Percentiles rank a stretch among this genome's conserved stretches.
These are phyloP conservation scores for Macrocentrus cingulum DNA, from an alignment of 1,140 invertebrate genomes.

Conservation along the genomic window DNA sequence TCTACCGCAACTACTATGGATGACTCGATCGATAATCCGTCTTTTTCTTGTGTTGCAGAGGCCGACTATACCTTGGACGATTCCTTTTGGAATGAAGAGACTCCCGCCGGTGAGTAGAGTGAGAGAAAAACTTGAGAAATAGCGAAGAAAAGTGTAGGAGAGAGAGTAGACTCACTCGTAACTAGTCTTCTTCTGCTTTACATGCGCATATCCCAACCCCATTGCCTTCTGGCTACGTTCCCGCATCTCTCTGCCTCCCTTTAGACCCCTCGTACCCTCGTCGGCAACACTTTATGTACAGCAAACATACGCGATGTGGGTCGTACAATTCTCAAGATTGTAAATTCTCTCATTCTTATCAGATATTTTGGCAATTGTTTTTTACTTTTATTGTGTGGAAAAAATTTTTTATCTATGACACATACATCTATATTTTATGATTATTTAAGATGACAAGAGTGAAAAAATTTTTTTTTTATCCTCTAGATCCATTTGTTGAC, in stretches of 20 bases:
- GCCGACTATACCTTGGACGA: constrained; percentile 88
- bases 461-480: too few relatives aligned
- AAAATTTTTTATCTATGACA: too few relatives aligned
- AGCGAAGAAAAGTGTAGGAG: neutral
- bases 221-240: constrained; percentile 20
- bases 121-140: neutral
- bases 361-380: neutral
- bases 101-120: constrained; percentile 74
- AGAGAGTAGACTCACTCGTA: constrained; percentile 6
- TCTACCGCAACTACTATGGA: constrained; percentile 1
- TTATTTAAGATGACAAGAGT: too few relatives aligned
- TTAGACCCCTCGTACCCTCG: neutral
- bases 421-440: too few relatives aligned
- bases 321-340: constrained; percentile 12
- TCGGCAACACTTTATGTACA: constrained; percentile 24
- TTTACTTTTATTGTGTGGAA: neutral
- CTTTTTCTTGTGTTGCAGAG: constrained; percentile 70
- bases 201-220: constrained; percentile 24
- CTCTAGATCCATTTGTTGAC: too few relatives aligned
- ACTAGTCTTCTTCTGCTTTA: constrained; percentile 22
- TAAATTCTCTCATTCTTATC: neutral
- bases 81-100: constrained; percentile 88
- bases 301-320: constrained; percentile 21
- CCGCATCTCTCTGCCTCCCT: neutral
- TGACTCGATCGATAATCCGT: neutral